phyloP scores from a whole-genome alignment of 2,113 vertebrate genomes.

The Microcebus tavaratra region DNA sequence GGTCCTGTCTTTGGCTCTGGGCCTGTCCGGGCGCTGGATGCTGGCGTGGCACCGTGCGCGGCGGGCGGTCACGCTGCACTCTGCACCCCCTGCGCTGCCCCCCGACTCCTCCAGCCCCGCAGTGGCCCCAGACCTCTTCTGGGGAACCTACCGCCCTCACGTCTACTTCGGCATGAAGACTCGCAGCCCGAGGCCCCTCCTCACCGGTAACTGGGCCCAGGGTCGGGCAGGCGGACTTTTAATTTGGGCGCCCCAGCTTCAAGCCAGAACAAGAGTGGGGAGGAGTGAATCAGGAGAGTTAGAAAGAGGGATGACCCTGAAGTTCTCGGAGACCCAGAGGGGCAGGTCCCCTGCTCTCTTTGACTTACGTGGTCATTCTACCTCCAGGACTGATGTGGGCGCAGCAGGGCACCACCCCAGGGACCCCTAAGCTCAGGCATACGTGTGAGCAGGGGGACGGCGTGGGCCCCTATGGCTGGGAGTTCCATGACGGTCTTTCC shows the following conservation, averaged over 20 bases:
- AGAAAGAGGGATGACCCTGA: neutral
- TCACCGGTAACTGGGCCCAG: conserved; percentile 87
- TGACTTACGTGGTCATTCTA: conserved; percentile 69
- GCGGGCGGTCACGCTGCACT: conserved; percentile 88
- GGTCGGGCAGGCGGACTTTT: neutral
- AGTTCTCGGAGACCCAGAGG: conserved; percentile 4
- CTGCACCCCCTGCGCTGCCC: conserved; percentile 85
- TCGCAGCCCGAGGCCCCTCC: conserved; percentile 89
- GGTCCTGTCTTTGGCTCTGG: conserved; percentile 83
- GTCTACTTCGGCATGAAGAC: conserved; percentile 98
- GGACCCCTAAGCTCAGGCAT: conserved; percentile 89
- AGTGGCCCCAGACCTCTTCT: conserved; percentile 89
- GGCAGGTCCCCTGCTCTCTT: neutral
- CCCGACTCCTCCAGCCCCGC: conserved; percentile 86
- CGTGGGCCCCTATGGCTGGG: conserved; percentile 92
- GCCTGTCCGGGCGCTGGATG: conserved; percentile 86
- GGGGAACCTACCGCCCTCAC: conserved; percentile 96
- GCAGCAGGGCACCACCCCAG: conserved; percentile 84
- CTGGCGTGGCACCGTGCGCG: conserved; percentile 85
- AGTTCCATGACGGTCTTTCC: conserved; percentile 92
- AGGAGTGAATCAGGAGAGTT: conserved; percentile 1
- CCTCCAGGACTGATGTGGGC: conserved; percentile 96
- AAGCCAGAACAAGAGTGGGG: neutral
- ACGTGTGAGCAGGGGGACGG: conserved; percentile 93
- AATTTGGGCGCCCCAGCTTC: neutral